Evolutionary conservation across 1,140 invertebrate species (phyloP).

Genomic region (Carposina sasakii): DNA sequence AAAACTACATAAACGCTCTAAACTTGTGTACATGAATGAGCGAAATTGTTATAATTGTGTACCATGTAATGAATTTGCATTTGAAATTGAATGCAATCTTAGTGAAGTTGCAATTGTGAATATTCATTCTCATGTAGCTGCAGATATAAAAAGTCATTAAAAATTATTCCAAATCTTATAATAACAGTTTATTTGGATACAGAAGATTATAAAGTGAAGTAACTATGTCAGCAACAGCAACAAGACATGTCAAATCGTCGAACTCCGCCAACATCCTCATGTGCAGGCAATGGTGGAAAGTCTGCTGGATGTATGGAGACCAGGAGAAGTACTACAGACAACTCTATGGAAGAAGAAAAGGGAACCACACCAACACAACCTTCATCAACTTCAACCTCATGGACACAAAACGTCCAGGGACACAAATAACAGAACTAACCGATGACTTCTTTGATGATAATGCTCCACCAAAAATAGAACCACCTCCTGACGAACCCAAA

Average conservation of each 20-base stretch:
- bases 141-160: too few relatives aligned
- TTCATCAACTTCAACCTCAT: constrained; percentile 46
- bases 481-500: constrained; percentile 55
- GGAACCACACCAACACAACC: constrained; percentile 49
- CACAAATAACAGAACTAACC: constrained; percentile 66
- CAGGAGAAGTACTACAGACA: constrained; percentile 88
- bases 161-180: too few relatives aligned
- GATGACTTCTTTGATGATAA: constrained; percentile 66
- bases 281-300: constrained; percentile 91
- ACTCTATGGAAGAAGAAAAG: constrained; percentile 79
- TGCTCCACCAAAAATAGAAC: constrained; percentile 40
- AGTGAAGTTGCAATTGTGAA: too few relatives aligned
- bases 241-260: constrained; percentile 66
- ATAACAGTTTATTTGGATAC: too few relatives aligned
- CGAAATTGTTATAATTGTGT: too few relatives aligned
- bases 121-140: too few relatives aligned
- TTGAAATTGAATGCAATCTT: too few relatives aligned
- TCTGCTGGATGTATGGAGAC: constrained; percentile 89
- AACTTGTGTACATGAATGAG: too few relatives aligned
- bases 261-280: constrained; percentile 81
- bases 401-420: constrained; percentile 54
- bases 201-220: constrained; percentile 11
- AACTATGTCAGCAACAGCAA: constrained; percentile 70
- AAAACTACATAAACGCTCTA: too few relatives aligned
- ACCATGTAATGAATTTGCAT: too few relatives aligned